Base-by-base conservation (phyloP, 2,888 invertebrate species). In the Zelleria hepariella region DNA sequence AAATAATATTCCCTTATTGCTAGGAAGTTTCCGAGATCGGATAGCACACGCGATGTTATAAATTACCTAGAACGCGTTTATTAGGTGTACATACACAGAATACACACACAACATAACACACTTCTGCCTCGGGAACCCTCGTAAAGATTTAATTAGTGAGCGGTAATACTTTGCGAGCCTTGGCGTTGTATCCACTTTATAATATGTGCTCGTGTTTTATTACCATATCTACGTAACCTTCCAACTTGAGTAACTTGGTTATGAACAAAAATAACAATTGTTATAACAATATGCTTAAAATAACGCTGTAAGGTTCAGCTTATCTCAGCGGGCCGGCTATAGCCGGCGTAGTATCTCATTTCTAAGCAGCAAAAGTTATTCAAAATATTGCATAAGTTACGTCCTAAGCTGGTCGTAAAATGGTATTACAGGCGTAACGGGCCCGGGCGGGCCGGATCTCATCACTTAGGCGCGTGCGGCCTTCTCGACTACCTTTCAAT, bases 381-480 rank as follows among this genome's bases (percentile, higher is more conserved):
- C 80, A 82, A 84, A 85, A 85, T 84, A 83, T 83, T 48, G 80
- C 82, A 84, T 85, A 84, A 85, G 79, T 82, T 81, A 81, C 79
- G 77, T 79, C 76, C 82, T 83, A 80, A 83, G 83, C 81, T 78
- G 77, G 75, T 80, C 84, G 76, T 86, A 86, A 86, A 86, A 82
- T 76, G 73, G 81, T 81, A 85, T 86, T 85, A 85, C 82, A 83
- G 80, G 80, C 83, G 81, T 83, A 84, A 82, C 74, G 80, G 80
- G 79, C 78, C 74, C 73, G 80, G 82, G 77, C 75, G 78, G 82
- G 77, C 78, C 75, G 78, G 81, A 82, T 81, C 83, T 80, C 84
- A 84, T 85, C 81, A 83, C 79, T 83, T 80, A 82, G 78, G 81
- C 80, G 73, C 77, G 78, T 77, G 71, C 76, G 61, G 62, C 75